phyloP scores from a whole-genome alignment of 2,113 vertebrate genomes.

The Gallinago undulata region DNA sequence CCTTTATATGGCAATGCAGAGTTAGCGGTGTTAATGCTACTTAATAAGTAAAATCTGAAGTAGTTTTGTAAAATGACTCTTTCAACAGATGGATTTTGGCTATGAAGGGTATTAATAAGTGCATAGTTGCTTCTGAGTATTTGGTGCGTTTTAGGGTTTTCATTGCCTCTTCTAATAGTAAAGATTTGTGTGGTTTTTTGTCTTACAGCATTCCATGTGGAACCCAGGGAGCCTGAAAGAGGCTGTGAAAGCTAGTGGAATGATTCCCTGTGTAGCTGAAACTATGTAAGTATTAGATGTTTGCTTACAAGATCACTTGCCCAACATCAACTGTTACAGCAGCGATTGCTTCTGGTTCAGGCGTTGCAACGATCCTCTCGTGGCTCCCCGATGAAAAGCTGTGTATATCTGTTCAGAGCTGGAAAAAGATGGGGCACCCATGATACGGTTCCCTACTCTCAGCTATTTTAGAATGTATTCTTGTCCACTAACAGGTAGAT shows the following conservation, averaged over 20 bases:
- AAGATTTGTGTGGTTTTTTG: background rate
- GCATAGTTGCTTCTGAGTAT: background rate
- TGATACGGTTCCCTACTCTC: background rate
- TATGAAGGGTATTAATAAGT: background rate
- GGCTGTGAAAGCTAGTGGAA: constrained; percentile 22
- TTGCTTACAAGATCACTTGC: background rate
- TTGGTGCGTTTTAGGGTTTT: background rate
- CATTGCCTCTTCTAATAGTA: background rate
- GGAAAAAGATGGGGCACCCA: background rate
- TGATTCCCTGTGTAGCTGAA: constrained; percentile 21
- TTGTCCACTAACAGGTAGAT: background rate
- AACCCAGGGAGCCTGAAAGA: background rate
- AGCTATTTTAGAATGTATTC: background rate
- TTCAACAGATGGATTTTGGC: background rate
- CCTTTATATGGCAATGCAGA: background rate
- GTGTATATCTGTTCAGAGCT: background rate
- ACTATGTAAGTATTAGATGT: constrained; percentile 30
- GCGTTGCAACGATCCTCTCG: background rate
- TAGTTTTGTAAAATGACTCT: background rate
- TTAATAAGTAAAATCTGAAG: background rate
- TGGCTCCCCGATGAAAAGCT: background rate
- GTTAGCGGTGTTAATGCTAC: background rate
- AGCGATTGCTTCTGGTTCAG: background rate
- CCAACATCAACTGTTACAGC: background rate
- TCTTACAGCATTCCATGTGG: constrained; percentile 50